Evolutionary conservation across 2,113 vertebrate species (phyloP).

Genomic region (Coracopsis vasa): DNA sequence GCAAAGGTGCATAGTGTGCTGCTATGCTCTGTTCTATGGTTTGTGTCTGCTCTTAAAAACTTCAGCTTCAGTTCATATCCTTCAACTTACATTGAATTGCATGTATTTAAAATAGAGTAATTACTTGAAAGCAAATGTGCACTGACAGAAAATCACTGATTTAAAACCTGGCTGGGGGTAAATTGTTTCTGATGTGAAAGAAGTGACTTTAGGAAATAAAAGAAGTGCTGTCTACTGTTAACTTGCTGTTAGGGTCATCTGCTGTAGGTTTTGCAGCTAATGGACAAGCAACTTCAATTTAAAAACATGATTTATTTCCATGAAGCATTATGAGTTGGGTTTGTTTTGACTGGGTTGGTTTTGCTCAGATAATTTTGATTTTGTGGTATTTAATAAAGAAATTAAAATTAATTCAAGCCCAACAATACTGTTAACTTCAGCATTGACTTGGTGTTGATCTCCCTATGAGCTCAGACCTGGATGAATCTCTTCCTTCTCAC

Average conservation of each 20-base stretch:
- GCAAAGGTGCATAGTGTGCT: background rate
- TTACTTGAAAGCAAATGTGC: background rate
- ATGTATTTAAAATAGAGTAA: background rate
- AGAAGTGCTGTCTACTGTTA: background rate
- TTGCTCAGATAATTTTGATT: background rate
- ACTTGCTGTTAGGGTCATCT: background rate
- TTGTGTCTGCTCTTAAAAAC: slow-evolving; percentile 9
- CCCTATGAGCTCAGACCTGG: background rate
- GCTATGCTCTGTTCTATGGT: background rate
- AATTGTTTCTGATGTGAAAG: slow-evolving; percentile 16
- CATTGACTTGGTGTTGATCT: background rate
- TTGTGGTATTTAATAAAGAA: background rate
- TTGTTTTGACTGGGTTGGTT: background rate
- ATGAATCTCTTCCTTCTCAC: background rate
- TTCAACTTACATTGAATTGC: background rate
- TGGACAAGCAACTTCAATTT: background rate
- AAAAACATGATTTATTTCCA: background rate
- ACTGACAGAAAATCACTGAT: background rate
- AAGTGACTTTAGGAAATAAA: background rate
- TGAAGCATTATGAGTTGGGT: background rate
- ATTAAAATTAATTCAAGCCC: background rate
- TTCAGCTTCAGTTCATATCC: background rate
- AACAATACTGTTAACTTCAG: background rate
- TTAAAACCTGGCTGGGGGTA: slow-evolving; percentile 28
- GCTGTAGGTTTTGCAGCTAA: background rate